Evolutionary conservation across 2,797 vertebrate species (phyloP).

Genomic region (Malacoctenus gilli): DNA sequence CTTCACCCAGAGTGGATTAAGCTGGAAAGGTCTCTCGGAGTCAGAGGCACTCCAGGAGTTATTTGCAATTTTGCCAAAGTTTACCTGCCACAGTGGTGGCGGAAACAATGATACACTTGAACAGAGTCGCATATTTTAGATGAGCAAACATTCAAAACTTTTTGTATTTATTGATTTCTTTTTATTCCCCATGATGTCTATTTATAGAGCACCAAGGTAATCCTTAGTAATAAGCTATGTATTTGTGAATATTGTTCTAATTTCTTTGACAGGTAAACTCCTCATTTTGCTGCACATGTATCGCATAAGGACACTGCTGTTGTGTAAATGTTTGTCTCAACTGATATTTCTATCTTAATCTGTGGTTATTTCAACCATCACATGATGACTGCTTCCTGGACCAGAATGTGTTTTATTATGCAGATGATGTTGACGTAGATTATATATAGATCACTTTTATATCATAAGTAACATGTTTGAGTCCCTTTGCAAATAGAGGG

Average conservation of each 20-base stretch:
- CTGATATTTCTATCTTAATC: conserved; percentile 20
- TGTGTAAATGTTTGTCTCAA: conserved; percentile 13
- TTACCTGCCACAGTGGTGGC: conserved; percentile 14
- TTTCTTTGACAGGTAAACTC: neutral
- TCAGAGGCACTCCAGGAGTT: neutral
- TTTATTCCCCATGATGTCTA: conserved; percentile 35
- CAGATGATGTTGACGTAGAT: too few species aligned
- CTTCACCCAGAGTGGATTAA: conserved; percentile 18
- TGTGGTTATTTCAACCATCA: neutral
- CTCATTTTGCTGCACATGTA: conserved; percentile 47
- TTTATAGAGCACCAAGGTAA: conserved; percentile 50
- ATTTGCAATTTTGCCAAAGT: conserved; percentile 14
- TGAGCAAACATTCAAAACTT: conserved; percentile 28
- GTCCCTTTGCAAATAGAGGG: conserved; percentile 9
- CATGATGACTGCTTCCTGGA: neutral
- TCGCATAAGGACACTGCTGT: conserved; percentile 25
- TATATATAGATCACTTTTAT: neutral
- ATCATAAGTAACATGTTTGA: conserved; percentile 33
- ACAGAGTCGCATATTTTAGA: conserved; percentile 45
- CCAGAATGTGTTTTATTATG: conserved; percentile 5
- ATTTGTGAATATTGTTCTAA: conserved; percentile 31
- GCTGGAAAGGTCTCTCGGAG: neutral
- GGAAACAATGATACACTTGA: conserved; percentile 31
- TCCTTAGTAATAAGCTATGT: conserved; percentile 14
- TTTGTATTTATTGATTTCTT: conserved; percentile 61